phyloP scores from a whole-genome alignment of 2,888 invertebrate species.

The Synergus umbraculus region DNA sequence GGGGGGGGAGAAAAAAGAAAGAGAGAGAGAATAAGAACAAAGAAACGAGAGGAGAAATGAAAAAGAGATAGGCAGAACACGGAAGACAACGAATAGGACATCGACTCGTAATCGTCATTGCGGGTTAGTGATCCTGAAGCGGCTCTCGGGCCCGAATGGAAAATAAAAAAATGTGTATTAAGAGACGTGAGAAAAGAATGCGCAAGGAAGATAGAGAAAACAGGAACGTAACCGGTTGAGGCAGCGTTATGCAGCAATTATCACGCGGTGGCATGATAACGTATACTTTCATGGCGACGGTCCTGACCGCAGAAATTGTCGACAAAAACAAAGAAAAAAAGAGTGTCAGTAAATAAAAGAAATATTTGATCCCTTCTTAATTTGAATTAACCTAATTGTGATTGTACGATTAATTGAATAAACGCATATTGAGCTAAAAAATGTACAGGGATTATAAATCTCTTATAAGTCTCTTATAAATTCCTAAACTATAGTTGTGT shows the following conservation, averaged over 20 bases:
- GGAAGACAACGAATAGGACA: slow-evolving; percentile 33
- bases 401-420: neutral
- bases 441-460: too few relatives aligned
- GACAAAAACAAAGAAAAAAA: neutral
- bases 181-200: slow-evolving; percentile 48
- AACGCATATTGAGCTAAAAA: too few relatives aligned
- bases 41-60: slow-evolving; percentile 25
- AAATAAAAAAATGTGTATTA: slow-evolving; percentile 34
- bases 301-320: slow-evolving; percentile 18
- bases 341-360: neutral
- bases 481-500: neutral
- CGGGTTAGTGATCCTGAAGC: slow-evolving; percentile 26
- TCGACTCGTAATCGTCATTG: slow-evolving; percentile 31
- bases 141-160: slow-evolving; percentile 23
- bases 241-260: slow-evolving; percentile 39
- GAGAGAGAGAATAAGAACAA: slow-evolving; percentile 46
- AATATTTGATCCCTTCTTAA: neutral
- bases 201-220: slow-evolving; percentile 41
- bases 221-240: slow-evolving; percentile 36
- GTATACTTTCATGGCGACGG: slow-evolving; percentile 33
- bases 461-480: too few relatives aligned
- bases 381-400: neutral
- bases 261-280: slow-evolving; percentile 39
- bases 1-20: slow-evolving; percentile 43
- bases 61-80: slow-evolving; percentile 18